Percentiles rank a stretch among this genome's conserved stretches.
These are phyloP conservation scores for Zeuzera pyrina DNA, from an alignment of 2,888 invertebrate species.

Conservation along the genomic window DNA sequence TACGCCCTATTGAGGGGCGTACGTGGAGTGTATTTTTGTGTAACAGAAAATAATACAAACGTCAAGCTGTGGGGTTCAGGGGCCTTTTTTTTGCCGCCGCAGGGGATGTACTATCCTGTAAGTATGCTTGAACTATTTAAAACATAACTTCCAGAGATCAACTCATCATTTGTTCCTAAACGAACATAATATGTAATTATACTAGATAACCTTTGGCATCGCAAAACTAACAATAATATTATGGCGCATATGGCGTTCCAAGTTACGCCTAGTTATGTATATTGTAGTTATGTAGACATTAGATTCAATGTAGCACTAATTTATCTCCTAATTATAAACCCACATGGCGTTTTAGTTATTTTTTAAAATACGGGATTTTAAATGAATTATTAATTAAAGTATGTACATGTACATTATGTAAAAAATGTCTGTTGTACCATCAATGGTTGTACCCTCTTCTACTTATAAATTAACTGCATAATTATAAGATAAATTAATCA, in stretches of 20 bases:
- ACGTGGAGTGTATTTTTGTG: slow-evolving; percentile 73
- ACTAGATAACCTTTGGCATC: not conserved
- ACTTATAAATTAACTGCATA: too few relatives aligned
- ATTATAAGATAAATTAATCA: too few relatives aligned
- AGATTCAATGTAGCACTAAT: too few relatives aligned
- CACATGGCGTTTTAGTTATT: too few relatives aligned
- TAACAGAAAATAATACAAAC: slow-evolving; percentile 78
- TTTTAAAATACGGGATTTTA: too few relatives aligned
- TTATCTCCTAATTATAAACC: not conserved
- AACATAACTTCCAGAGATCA: too few relatives aligned
- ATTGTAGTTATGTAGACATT: too few relatives aligned
- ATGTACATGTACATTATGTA: too few relatives aligned
- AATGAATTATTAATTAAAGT: too few relatives aligned
- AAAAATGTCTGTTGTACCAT: too few relatives aligned
- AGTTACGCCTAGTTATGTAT: too few relatives aligned
- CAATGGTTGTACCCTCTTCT: too few relatives aligned
- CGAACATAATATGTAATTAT: not conserved
- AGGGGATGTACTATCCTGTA: slow-evolving; percentile 98
- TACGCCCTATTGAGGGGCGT: slow-evolving; percentile 57
- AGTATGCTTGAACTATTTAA: slow-evolving; percentile 63
- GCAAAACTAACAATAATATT: not conserved
- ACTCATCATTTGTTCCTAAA: not conserved
- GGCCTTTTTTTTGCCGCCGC: slow-evolving; percentile 96
- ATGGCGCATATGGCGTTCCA: slow-evolving; percentile 1
- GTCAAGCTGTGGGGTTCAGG: slow-evolving; percentile 98